Evolutionary conservation across 2,888 invertebrate genomes (phyloP).

Genomic region (Aspidiotus rigidus): DNA sequence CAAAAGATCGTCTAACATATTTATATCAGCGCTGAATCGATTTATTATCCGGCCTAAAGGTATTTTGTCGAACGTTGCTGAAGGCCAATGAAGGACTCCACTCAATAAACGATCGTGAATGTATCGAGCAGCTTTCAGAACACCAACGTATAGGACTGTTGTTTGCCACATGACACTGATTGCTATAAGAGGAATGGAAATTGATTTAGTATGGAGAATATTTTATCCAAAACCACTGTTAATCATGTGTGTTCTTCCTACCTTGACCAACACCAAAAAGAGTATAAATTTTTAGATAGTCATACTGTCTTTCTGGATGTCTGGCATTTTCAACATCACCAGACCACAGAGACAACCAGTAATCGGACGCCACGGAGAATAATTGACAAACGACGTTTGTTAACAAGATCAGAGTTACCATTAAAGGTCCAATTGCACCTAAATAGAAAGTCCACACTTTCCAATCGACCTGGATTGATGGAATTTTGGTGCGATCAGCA

Average conservation of each 20-base stretch:
- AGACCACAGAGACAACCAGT: constrained; percentile 80
- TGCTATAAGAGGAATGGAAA: too few species aligned
- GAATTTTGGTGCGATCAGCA: neutral
- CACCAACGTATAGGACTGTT: constrained; percentile 58
- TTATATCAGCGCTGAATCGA: constrained; percentile 53
- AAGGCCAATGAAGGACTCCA: constrained; percentile 49
- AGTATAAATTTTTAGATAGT: constrained; percentile 81
- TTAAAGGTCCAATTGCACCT: constrained; percentile 67
- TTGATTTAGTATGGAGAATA: too few species aligned
- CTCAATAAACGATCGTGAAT: constrained; percentile 34
- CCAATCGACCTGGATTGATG: constrained; percentile 61
- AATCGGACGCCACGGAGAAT: constrained; percentile 76
- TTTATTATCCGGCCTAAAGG: constrained; percentile 46
- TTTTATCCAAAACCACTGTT: too few species aligned
- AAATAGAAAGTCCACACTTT: constrained; percentile 82
- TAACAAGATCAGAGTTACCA: constrained; percentile 60
- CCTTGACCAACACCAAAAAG: constrained; percentile 81
- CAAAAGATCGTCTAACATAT: constrained; percentile 52
- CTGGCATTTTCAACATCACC: constrained; percentile 51
- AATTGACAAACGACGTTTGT: constrained; percentile 66
- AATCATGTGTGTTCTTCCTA: constrained; percentile 44
- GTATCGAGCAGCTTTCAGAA: constrained; percentile 49
- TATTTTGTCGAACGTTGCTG: constrained; percentile 48
- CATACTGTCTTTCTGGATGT: constrained; percentile 38
- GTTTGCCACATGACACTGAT: constrained; percentile 56